Percentiles rank a stretch among this genome's conserved stretches.
These are phyloP conservation scores for Pterobdella sp. DNA, from an alignment of 2,888 invertebrate species.

Conservation along the genomic window DNA sequence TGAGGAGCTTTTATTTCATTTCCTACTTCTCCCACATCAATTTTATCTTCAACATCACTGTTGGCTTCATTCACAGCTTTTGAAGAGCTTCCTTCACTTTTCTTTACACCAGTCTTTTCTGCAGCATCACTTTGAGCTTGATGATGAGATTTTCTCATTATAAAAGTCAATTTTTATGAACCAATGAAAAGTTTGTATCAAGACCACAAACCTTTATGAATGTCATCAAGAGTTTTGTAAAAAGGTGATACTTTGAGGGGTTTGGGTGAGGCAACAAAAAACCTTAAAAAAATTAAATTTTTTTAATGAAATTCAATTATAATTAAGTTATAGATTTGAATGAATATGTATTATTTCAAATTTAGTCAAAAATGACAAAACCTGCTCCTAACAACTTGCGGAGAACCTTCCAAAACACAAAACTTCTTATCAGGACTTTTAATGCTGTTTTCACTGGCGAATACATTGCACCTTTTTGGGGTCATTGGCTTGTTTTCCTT, in stretches of 20 bases:
- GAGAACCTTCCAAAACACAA: neutral
- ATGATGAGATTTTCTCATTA: too few relatives aligned
- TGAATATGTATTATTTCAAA: neutral
- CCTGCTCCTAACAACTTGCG: neutral
- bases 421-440: neutral
- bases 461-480: slow-evolving; percentile 6
- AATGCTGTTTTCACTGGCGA: neutral
- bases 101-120: neutral
- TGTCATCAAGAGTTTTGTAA: neutral
- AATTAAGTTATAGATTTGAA: neutral
- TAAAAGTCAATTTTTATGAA: too few relatives aligned
- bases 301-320: neutral
- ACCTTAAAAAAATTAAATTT: neutral
- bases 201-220: neutral
- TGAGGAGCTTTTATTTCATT: neutral
- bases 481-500: neutral
- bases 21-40: neutral
- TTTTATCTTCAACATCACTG: neutral
- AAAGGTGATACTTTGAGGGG: neutral
- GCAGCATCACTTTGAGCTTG: neutral
- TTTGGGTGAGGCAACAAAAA: neutral
- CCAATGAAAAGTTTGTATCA: neutral
- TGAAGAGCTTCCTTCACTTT: neutral
- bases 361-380: neutral
- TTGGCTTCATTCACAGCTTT: neutral